phyloP scores from a whole-genome alignment of 2,797 vertebrate genomes.

The Pseudochirops corinnae region DNA sequence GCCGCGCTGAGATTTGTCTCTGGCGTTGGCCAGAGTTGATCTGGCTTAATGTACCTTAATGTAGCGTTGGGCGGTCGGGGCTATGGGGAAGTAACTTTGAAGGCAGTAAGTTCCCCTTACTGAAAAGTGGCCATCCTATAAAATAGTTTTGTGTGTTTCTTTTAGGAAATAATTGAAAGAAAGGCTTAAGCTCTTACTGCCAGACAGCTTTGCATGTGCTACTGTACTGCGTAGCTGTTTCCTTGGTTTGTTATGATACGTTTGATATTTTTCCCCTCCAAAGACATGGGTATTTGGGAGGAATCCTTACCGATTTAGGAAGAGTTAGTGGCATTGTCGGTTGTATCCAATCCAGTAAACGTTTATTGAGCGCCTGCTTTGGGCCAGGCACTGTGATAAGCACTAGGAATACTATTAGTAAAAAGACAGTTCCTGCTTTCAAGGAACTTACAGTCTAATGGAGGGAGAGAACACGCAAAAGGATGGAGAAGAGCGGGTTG shows the following conservation, averaged over 20 bases:
- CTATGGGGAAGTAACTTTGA: conserved; percentile 31
- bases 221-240: background rate
- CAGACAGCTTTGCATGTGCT: background rate
- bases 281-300: background rate
- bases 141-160: background rate
- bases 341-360: background rate
- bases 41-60: background rate
- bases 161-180: background rate
- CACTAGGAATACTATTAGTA: background rate
- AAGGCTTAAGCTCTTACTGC: conserved; percentile 8
- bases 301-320: background rate
- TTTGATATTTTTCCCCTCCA: background rate
- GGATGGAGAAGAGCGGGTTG: background rate
- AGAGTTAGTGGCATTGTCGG: background rate
- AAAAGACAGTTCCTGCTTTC: background rate
- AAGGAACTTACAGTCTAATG: background rate
- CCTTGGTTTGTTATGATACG: background rate
- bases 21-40: background rate
- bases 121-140: background rate
- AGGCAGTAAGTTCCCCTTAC: background rate
- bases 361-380: background rate
- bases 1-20: conserved; percentile 3
- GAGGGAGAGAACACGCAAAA: too few species aligned
- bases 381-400: background rate
- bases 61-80: conserved; percentile 32